Evolutionary conservation across 37 sponge, comb jelly and placozoan genomes (phyloP), one percentile per base, ranked within the genome.

Genomic region (Geodia barretti): DNA sequence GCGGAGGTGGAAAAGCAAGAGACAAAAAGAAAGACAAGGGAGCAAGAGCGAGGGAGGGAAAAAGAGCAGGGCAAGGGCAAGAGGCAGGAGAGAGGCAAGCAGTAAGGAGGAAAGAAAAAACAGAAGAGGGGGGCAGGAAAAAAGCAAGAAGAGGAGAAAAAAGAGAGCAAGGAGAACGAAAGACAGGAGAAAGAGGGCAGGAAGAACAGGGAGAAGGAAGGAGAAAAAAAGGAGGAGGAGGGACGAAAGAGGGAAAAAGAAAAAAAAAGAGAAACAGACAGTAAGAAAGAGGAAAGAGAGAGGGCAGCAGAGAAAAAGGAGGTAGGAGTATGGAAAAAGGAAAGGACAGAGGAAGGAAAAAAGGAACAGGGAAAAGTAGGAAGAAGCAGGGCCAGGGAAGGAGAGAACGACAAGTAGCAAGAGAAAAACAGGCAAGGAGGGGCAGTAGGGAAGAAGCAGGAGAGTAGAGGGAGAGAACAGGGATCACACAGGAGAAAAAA

Each of bases 221-320:
- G 60, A 59, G 60, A 19, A 59, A n/a, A n/a, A n/a, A n/a, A n/a
- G 60, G 60, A 59, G 60, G 60, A 59, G 60, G 60, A 59, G 60
- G 60, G 60, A 59, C 19, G 19, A 59, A 19, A 14, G 19, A 19
- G 19, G 19, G 60, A 59, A 59, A 59, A 14, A 21, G 60, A 19
- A 14, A 14, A 21, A 59, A 21, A 14, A 59, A 21, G 19, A 21
- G 19, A 21, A 59, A 14, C 19, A 59, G 14, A 14, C 14, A 21
- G 60, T 59, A 59, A 21, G 60, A 14, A 59, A 19, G 60, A 19
- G 14, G 60, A 19, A 14, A 21, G 19, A 14, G 14, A 59, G 19
- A 14, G 14, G 19, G 19, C 60, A 59, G 19, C 14, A 59, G 19
- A 21, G 60, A 59, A 59, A 59, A 59, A 21, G 19, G 19, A 59